A percentile compares a stretch with the other conserved stretches of the same genome.
phyloP scores from a whole-genome alignment of 2,888 invertebrate genomes.

The Lucinisca nassula region DNA sequence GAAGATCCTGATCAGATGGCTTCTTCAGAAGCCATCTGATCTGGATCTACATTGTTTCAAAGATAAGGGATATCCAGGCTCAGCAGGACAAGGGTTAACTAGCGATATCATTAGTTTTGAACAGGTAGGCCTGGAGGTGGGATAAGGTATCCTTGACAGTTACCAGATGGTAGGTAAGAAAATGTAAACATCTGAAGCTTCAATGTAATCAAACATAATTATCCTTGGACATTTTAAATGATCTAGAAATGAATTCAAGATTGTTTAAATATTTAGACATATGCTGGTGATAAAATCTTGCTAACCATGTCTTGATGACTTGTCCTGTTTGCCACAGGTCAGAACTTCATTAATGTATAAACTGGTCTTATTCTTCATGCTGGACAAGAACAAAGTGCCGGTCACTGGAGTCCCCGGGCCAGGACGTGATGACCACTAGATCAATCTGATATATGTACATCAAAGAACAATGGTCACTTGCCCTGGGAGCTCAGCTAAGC shows the following conservation, averaged over 20 bases:
- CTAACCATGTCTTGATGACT: conserved; percentile 3
- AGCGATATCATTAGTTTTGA: no score
- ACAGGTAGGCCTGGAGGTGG: no score
- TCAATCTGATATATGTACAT: background rate
- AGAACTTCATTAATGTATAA: background rate
- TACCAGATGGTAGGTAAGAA: no score
- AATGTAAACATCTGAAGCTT: no score
- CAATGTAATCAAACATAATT: background rate
- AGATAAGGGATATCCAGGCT: no score
- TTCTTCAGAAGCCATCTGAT: no score
- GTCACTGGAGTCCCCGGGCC: background rate
- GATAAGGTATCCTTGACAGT: no score
- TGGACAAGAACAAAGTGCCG: background rate
- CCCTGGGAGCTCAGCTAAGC: conserved; percentile 18
- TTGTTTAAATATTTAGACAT: conserved; percentile 1
- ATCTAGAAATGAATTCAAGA: background rate
- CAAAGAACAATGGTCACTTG: conserved; percentile 27
- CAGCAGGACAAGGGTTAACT: no score
- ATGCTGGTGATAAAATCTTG: background rate
- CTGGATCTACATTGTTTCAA: no score
- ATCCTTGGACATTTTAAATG: background rate
- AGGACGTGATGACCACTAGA: background rate
- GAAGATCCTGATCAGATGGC: no score
- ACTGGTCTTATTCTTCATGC: background rate
- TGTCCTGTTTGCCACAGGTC: background rate